phyloP scores from a whole-genome alignment of 1,140 invertebrate species.

The Trichonephila clavata region DNA sequence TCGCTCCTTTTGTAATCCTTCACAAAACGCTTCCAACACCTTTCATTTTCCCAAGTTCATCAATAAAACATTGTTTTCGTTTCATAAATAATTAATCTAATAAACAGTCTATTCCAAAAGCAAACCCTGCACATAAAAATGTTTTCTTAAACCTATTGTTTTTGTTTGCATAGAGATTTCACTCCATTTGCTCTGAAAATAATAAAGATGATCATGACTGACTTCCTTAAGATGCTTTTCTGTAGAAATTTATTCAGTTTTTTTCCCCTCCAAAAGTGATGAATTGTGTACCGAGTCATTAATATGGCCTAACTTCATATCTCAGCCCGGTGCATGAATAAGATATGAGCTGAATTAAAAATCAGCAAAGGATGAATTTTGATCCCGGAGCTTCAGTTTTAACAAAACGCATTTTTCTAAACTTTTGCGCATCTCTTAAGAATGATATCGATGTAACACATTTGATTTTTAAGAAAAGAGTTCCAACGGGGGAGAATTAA shows the following conservation, averaged over 20 bases:
- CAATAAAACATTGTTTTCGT: background rate
- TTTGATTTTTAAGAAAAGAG: background rate
- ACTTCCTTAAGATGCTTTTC: slow-evolving; percentile 5
- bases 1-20: background rate
- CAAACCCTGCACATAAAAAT: background rate
- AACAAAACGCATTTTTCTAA: background rate
- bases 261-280: background rate
- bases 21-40: background rate
- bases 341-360: slow-evolving; percentile 32
- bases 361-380: background rate
- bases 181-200: background rate
- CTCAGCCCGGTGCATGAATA: background rate
- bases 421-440: background rate
- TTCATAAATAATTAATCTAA: slow-evolving; percentile 31
- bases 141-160: background rate
- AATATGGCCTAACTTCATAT: slow-evolving; percentile 38
- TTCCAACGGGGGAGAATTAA: background rate
- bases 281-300: slow-evolving; percentile 38
- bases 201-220: background rate
- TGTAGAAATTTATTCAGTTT: slow-evolving; percentile 1
- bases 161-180: background rate
- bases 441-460: background rate
- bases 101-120: background rate
- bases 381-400: background rate
- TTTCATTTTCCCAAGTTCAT: background rate